These are phyloP conservation scores for Hassar affinis DNA, from an alignment of 2,113 vertebrate genomes.

Conservation along the genomic window DNA sequence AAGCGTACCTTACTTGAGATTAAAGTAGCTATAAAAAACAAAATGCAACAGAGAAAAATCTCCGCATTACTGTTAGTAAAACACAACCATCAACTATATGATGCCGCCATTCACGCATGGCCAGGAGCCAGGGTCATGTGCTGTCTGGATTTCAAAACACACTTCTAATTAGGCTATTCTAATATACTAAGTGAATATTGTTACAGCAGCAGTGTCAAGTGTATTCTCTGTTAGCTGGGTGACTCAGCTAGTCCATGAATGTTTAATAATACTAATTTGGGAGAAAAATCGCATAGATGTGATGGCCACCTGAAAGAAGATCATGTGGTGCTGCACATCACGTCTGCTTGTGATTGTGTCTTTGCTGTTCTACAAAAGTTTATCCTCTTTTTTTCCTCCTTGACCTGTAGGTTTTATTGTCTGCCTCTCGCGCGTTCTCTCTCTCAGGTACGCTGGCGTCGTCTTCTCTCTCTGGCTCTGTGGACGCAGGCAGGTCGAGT, in stretches of 20 bases:
- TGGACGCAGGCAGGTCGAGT: conserved; percentile 77
- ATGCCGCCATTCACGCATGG: not conserved
- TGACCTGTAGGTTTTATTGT: not conserved
- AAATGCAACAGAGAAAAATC: not conserved
- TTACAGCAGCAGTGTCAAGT: not conserved
- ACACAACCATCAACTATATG: not conserved
- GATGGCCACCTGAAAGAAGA: not conserved
- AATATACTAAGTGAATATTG: not conserved
- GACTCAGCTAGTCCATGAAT: not conserved
- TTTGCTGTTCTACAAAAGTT: not conserved
- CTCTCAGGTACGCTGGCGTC: conserved; percentile 80
- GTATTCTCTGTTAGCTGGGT: not conserved
- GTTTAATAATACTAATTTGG: not conserved
- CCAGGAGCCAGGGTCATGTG: not conserved
- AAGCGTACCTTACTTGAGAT: not conserved
- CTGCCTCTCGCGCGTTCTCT: not conserved
- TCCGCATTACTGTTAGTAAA: not conserved
- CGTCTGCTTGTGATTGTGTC: not conserved
- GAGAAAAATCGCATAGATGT: not conserved
- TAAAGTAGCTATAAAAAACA: too few relatives aligned
- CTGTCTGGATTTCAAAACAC: not conserved
- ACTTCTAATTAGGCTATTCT: not conserved
- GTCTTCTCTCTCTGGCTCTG: conserved; percentile 85
- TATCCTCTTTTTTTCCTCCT: not conserved
- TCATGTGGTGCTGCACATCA: not conserved